These are phyloP conservation scores for Dicranocentrus wangi DNA, from an alignment of 2,888 invertebrate genomes.

Conservation along the genomic window DNA sequence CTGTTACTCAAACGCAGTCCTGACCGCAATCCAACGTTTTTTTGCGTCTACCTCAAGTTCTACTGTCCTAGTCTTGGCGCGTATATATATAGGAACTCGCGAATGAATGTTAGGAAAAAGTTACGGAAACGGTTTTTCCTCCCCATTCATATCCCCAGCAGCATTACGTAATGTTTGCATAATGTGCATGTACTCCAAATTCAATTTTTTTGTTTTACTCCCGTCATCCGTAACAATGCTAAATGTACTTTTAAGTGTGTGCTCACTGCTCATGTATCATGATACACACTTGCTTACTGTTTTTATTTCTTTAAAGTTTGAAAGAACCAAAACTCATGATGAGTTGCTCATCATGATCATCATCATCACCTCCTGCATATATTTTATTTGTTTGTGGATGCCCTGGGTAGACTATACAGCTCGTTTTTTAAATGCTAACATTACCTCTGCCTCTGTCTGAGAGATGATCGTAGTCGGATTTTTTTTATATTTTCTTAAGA, in stretches of 20 bases:
- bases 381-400: background rate
- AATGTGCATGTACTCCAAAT: background rate
- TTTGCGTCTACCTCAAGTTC: constrained; percentile 2
- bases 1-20: constrained; percentile 32
- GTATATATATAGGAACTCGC: too few relatives aligned
- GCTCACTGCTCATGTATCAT: background rate
- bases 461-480: too few relatives aligned
- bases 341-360: too few relatives aligned
- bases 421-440: too few relatives aligned
- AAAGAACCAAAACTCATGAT: too few relatives aligned
- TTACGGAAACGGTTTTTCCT: constrained; percentile 32
- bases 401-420: background rate
- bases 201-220: constrained; percentile 38
- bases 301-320: constrained; percentile 13
- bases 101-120: too few relatives aligned
- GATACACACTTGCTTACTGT: background rate
- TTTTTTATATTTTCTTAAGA: background rate
- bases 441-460: too few relatives aligned
- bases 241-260: constrained; percentile 8
- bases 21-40: constrained; percentile 21
- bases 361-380: too few relatives aligned
- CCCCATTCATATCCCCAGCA: background rate
- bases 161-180: background rate
- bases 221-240: constrained; percentile 43
- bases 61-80: constrained; percentile 45